phyloP scores from a whole-genome alignment of 2,113 vertebrate genomes.

The Uropsilus gracilis region DNA sequence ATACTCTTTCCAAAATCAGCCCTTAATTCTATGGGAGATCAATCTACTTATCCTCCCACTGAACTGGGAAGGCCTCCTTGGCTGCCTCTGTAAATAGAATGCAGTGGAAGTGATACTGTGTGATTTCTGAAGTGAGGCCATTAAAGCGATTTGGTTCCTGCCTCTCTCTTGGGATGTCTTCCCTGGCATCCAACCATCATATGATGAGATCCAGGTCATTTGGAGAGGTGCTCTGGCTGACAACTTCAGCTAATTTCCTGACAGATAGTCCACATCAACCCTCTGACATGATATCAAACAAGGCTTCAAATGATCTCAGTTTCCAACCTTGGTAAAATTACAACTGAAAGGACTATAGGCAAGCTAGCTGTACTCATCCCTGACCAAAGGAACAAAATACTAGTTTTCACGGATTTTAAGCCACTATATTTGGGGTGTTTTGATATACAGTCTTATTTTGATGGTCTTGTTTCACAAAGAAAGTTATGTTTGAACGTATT shows the following conservation, averaged over 20 bases:
- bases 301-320: background rate
- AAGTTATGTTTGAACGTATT: background rate
- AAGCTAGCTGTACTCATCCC: background rate
- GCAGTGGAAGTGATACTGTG: background rate
- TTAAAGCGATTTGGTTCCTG: background rate
- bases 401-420: background rate
- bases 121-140: background rate
- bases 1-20: background rate
- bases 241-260: background rate
- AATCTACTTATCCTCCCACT: background rate
- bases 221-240: background rate
- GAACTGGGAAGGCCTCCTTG: background rate
- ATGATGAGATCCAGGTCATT: background rate
- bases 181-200: background rate
- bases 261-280: background rate
- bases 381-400: background rate
- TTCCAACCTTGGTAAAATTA: background rate
- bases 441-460: background rate
- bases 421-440: background rate
- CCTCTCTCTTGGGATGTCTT: background rate
- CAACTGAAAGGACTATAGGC: background rate
- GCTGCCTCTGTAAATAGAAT: background rate
- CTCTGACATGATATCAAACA: background rate
- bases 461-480: background rate
- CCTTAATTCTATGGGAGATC: background rate